A percentile compares a stretch with the other conserved stretches of the same genome.
Evolutionary conservation across 2,888 invertebrate species (phyloP).

Genomic region (Choreutis nemorana): DNA sequence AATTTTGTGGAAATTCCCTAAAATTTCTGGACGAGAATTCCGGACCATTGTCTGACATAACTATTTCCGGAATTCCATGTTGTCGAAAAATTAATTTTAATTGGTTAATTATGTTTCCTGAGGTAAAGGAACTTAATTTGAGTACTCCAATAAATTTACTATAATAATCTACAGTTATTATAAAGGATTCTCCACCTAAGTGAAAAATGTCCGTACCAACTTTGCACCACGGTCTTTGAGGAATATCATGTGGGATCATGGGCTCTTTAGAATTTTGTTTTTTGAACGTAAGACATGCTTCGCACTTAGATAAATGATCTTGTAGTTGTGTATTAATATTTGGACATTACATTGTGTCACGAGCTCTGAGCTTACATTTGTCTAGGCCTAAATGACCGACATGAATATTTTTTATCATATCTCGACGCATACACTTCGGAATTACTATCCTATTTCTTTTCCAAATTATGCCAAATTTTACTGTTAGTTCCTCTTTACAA

Average conservation of each 20-base stretch:
- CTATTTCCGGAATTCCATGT: not conserved
- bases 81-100: not conserved
- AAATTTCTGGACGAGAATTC: constrained; percentile 4
- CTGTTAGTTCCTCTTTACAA: constrained; percentile 9
- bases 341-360: not conserved
- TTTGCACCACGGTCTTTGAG: not conserved
- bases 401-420: not conserved
- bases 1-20: constrained; percentile 9
- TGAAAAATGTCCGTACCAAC: not conserved
- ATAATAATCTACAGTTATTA: not conserved
- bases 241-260: not conserved
- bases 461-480: constrained; percentile 10
- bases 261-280: not conserved
- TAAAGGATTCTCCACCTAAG: not conserved
- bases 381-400: not conserved
- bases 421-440: not conserved
- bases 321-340: not conserved
- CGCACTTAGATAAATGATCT: not conserved
- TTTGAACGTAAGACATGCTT: not conserved
- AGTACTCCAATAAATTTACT: not conserved
- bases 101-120: not conserved
- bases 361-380: not conserved
- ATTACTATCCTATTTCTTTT: constrained; percentile 5
- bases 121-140: not conserved
- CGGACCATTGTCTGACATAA: not conserved